Evolutionary conservation across 2,113 vertebrate species (phyloP), one percentile per base, ranked within the genome.

Genomic region (Gallinago paraguaiae): DNA sequence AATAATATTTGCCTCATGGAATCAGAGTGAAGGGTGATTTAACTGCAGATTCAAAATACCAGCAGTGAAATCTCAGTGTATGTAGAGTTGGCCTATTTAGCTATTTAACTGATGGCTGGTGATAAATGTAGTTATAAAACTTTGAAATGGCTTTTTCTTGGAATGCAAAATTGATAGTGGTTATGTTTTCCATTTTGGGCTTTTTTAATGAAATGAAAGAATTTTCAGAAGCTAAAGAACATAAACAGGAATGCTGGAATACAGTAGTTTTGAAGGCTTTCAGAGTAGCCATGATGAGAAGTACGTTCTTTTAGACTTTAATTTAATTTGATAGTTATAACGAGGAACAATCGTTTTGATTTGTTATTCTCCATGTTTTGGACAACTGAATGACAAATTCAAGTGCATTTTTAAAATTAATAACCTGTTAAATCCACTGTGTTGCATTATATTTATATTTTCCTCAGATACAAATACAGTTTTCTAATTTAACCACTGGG

Each of bases 291-390:
- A 78, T 68, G 60, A 64, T 82, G 64, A 91, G 72, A 95, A 95
- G 82, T 95, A 31, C 82, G 54, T 67, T 84, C 65, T 2, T 96
- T 95, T 71, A 90, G 41, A 89, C 65, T 97, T 96, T 85, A 84
- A 71, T 92, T 93, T 71, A 83, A 95, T 95, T 78, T 76, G 79
- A 63, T 75, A 61, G 76, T 80, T 94, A 92, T 60, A 95, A 87
- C 87, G 70, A 93, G 39, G 53, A 71, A 69, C 59, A 96, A 94
- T 46, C 94, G 28, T 84, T 88, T 92, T 95, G 61, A 93, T 94
- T 96, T 94, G 56, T 79, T 95, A 92, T 96, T 96, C 95, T 60
- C 22, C 68, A 35, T 78, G 43, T 46, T 92, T 81, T 92, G 63
- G 60, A 65, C 61, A 93, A 88, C 50, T 59, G 63, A 92, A 82